Base-by-base conservation (phyloP, 2,113 vertebrate genomes). In the Sinocyclocheilus anshuiensis region DNA sequence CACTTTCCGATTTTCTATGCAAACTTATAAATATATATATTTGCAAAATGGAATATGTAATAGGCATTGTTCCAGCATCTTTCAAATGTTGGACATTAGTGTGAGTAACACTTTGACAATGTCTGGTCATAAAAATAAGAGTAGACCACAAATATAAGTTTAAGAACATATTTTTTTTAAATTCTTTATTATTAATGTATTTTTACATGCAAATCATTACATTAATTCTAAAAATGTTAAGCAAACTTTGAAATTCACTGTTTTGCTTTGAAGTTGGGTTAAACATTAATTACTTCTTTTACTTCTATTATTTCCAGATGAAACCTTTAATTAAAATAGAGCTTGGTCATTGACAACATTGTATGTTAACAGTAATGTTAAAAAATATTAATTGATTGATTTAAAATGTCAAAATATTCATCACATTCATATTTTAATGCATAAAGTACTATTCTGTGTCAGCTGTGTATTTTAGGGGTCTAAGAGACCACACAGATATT, bases 271-370 rank as follows among this genome's bases (percentile, higher is more conserved):
- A 79, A 45, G 2, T 7, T 48, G n/a, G 45, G 11, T 82, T 69
- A 82, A 82, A 22, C 24, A 82, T 82, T 29, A 81, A 3, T 67
- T 71, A 11, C 42, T 71, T 82, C 12, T 69, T 10, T 50, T 69
- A 69, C 42, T 71, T 82, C 12, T 69, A 16, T 50, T 69, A 69
- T 16, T 65, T 20, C 24, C 15, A 22, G 11, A 33, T 8, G 18
- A 45, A 16, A 50, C 4, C 2, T 48, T 29, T 3, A 45, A 26
- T 65, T 65, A 22, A 11, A 80, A 20, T 33, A 55, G 24, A 33
- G 53, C 6, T 10, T 0, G 10, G 10, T 45, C 39, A 42, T 2
- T 22, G 16, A 77, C n/a, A 29, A 53, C 7, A 50, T 53, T 53
- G 45, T 36, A 71, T 39, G 12, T 48, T 45, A 48, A 42, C 55